Evolutionary conservation across 1,140 invertebrate genomes (phyloP).

Genomic region (Yoshiicerus persimilis): DNA sequence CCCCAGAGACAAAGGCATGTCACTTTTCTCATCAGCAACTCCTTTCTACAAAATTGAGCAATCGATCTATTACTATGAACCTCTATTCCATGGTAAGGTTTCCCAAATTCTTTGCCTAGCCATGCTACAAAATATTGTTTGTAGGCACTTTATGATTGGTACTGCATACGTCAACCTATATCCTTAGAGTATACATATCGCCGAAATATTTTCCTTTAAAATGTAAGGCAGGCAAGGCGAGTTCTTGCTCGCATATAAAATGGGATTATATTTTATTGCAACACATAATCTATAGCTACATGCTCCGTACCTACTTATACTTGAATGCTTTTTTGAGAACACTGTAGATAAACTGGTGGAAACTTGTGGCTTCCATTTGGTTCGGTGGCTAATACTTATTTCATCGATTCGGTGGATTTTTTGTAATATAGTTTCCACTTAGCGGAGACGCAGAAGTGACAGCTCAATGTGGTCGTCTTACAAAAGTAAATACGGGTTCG

Average conservation of each 20-base stretch:
- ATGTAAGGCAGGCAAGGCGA: too few species aligned
- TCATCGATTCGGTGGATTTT: neutral
- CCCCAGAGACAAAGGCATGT: slow-evolving; percentile 57
- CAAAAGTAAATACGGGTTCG: slow-evolving; percentile 62
- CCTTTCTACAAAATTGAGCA: slow-evolving; percentile 55
- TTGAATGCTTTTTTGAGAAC: neutral
- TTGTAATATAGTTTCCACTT: slow-evolving; percentile 54
- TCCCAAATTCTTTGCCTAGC: neutral
- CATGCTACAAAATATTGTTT: neutral
- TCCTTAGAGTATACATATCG: too few species aligned
- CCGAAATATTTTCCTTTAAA: too few species aligned
- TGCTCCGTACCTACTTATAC: too few species aligned
- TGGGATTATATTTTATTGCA: too few species aligned
- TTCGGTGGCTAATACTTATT: neutral
- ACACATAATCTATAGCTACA: too few species aligned
- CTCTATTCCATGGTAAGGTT: slow-evolving; percentile 59
- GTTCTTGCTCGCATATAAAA: too few species aligned
- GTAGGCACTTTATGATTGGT: too few species aligned
- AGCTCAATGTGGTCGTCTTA: slow-evolving; percentile 65
- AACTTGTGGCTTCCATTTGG: neutral
- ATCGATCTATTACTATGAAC: slow-evolving; percentile 60
- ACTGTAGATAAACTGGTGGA: neutral
- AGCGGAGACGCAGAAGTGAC: slow-evolving; percentile 60
- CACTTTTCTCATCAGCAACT: slow-evolving; percentile 58
- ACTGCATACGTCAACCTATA: too few species aligned